Conservation (phyloP, 1,140 invertebrate species). For the Cephus cinctus region DNA sequence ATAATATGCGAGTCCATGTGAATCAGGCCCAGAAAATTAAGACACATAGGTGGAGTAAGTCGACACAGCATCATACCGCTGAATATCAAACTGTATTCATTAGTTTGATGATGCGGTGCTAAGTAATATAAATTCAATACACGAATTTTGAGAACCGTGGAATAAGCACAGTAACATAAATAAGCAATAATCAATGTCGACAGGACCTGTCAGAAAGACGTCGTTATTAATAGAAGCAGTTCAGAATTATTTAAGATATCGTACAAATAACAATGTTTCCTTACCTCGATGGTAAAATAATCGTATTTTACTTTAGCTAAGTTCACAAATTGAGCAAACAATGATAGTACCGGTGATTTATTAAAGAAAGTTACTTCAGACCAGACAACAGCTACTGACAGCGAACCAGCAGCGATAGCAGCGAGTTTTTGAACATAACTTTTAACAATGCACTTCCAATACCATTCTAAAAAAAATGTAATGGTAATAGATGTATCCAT, state of each 20-base stretch:
- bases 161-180: constrained; percentile 96
- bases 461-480: constrained; percentile 78
- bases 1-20: constrained; percentile 98
- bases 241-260: constrained; percentile 14
- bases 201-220: constrained; percentile 64
- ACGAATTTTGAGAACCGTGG: constrained; percentile 93
- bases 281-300: constrained; percentile 94
- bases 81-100: constrained; percentile 98
- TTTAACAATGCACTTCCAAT: constrained; percentile 85
- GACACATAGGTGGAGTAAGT: constrained; percentile 95
- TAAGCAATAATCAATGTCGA: constrained; percentile 91
- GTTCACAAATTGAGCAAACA: constrained; percentile 92
- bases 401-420: constrained; percentile 71
- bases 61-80: constrained; percentile 97
- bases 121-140: constrained; percentile 97
- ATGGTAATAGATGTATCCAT: constrained; percentile 11
- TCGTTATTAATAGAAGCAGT: constrained; percentile 6
- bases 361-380: constrained; percentile 98
- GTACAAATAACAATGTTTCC: too few species aligned
- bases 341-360: constrained; percentile 83
- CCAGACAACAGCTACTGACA: constrained; percentile 94
- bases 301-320: constrained; percentile 80
- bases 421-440: constrained; percentile 72
- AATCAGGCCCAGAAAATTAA: constrained; percentile 96
- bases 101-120: constrained; percentile 95